Evolutionary conservation across 2,797 vertebrate genomes (phyloP), one percentile per base, ranked within the genome.

Genomic region (Melanotaenia pygmaea): DNA sequence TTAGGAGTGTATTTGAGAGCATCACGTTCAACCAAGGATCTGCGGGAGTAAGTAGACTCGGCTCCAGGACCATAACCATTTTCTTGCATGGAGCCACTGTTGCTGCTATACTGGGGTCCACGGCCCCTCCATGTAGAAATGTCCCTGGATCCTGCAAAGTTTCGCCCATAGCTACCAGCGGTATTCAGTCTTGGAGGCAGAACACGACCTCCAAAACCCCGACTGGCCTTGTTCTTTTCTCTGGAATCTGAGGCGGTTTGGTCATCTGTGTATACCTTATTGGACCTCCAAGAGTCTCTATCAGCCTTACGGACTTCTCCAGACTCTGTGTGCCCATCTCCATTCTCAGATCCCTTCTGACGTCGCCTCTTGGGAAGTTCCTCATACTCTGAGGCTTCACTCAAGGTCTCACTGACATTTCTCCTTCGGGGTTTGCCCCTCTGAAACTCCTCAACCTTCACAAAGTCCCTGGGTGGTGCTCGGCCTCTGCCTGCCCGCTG

Each of bases 281-380:
- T 97, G 71, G 98, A 99, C 68, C 98, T 92, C 98, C 97, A 99
- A 5, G 97, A 98, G 50, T 98, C 97, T 59, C 94, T 90, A 72
- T 96, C 96, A 40, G 95, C 97, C 74, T 95, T 97, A 74, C 95
- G 95, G 60, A 91, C 40, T 22, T 96, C 92, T 0, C 88, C 90
- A 6, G 95, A 84, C 7, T 96, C 95, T 1, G 92, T 67, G 77
- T 95, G 95, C 11, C 95, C 92, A 0, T 94, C 95, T 58, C 96
- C 95, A 5, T 95, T 95, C 83, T 98, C 98, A 0, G 94, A 85
- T 38, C 94, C 97, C 57, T 97, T 95, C 87, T 99, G 96, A 0
- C 97, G 94, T 0, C 97, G 95, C 4, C 98, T 95, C 80, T 99
- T 99, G 30, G 98, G 98, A n/a, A 97, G 95, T 73, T 99, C 98